Percentiles rank a stretch among this genome's conserved stretches.
Conservation (phyloP, 2,888 invertebrate genomes). For the Kuschelorhynchus macadamiae region DNA sequence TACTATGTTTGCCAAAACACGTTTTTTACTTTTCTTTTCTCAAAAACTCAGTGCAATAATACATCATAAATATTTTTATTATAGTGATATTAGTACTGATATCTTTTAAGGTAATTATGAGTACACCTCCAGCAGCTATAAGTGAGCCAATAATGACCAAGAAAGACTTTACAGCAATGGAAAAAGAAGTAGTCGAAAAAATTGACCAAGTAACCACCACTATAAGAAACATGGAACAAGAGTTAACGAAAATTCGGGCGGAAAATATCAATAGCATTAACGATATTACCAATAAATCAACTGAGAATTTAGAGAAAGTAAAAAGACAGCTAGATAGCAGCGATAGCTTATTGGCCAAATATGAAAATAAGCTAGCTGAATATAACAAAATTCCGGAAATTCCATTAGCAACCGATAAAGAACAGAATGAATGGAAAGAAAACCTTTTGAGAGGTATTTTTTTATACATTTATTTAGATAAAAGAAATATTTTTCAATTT, state of each 20-base stretch:
- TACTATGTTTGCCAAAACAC: too few species aligned
- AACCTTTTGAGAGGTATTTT: slow-evolving; percentile 62
- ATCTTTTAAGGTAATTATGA: slow-evolving; percentile 38
- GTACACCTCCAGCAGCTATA: slow-evolving; percentile 56
- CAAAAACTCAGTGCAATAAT: too few species aligned
- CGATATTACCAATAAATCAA: slow-evolving; percentile 68
- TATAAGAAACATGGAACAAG: slow-evolving; percentile 61
- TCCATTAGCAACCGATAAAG: slow-evolving; percentile 53
- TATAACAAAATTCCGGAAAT: slow-evolving; percentile 63
- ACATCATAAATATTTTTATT: too few species aligned
- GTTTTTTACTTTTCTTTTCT: too few species aligned
- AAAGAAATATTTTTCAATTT: too few species aligned
- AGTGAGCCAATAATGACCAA: slow-evolving; percentile 58
- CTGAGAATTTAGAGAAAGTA: slow-evolving; percentile 68
- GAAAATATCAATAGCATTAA: slow-evolving; percentile 67
- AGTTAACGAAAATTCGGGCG: slow-evolving; percentile 62
- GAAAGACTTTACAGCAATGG: slow-evolving; percentile 60
- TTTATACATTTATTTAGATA: too few species aligned
- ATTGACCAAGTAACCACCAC: slow-evolving; percentile 61
- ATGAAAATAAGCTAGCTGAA: slow-evolving; percentile 73
- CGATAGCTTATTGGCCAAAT: slow-evolving; percentile 73
- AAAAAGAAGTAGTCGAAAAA: slow-evolving; percentile 60
- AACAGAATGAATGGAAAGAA: slow-evolving; percentile 63
- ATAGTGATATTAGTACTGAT: too few species aligned
- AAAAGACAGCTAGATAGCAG: slow-evolving; percentile 69